These are phyloP conservation scores for Metacarcinus magister DNA, from an alignment of 2,888 invertebrate species.

Conservation along the genomic window DNA sequence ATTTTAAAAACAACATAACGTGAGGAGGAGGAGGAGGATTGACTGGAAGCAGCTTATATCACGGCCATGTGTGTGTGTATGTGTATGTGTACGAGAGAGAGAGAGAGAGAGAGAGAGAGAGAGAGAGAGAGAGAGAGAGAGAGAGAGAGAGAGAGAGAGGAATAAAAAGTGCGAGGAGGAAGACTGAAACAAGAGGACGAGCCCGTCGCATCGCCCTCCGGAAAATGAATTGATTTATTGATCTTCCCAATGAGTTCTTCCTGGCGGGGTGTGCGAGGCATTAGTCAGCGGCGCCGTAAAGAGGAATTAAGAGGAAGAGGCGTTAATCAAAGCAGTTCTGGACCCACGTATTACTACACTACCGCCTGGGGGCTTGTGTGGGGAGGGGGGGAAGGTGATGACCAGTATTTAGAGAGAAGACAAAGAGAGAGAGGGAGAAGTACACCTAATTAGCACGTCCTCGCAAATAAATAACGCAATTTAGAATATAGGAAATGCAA, in stretches of 20 bases:
- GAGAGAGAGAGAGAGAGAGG: neutral
- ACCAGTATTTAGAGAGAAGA: conserved; percentile 26
- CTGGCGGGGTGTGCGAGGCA: neutral
- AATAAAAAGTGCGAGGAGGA: neutral
- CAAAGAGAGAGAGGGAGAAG: neutral
- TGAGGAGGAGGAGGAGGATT: too few relatives aligned
- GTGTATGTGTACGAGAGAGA: too few relatives aligned
- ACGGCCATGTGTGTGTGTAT: too few relatives aligned
- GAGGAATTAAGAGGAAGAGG: neutral
- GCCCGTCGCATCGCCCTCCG: neutral
- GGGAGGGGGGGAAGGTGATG: neutral
- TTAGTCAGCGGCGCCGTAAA: neutral
- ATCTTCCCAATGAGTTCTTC: neutral
- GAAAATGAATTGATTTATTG: conserved; percentile 34
- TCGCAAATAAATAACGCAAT: neutral
- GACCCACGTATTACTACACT: too few relatives aligned
- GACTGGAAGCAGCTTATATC: too few relatives aligned
- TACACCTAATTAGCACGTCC: neutral
- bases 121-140: neutral
- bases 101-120: too few relatives aligned
- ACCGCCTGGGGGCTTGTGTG: too few relatives aligned
- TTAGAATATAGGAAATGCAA: too few relatives aligned
- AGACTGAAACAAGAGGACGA: neutral
- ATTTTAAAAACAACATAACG: too few relatives aligned
- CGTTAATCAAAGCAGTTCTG: neutral